phyloP scores from a whole-genome alignment of 2,113 vertebrate genomes.

The Grammomys dolichurus region DNA sequence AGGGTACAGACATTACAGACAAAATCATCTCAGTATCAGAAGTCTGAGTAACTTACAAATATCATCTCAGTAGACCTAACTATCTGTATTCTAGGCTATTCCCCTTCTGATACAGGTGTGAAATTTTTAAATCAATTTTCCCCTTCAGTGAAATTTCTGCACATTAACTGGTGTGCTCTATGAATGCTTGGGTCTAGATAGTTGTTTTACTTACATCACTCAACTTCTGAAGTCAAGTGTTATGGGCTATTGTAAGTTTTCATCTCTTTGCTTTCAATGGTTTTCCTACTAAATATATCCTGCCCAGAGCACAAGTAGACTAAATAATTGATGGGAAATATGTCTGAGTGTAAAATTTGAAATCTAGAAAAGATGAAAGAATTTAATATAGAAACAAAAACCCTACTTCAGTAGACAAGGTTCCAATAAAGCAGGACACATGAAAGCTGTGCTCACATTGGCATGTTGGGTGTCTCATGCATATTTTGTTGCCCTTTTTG shows the following conservation, averaged over 20 bases:
- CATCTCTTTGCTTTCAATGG: neutral
- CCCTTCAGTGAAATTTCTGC: neutral
- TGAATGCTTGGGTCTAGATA: neutral
- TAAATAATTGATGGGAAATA: constrained; percentile 37
- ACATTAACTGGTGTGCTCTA: neutral
- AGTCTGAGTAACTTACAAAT: neutral
- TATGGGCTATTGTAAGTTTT: neutral
- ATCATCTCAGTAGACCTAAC: neutral
- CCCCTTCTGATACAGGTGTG: neutral
- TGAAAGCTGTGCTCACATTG: neutral
- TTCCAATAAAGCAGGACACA: neutral
- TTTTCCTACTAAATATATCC: constrained; percentile 38
- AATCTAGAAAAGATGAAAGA: neutral
- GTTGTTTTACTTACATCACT: neutral
- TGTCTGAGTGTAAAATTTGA: neutral
- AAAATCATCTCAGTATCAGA: neutral
- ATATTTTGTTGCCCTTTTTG: neutral
- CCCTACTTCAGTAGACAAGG: neutral
- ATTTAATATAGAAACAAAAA: neutral
- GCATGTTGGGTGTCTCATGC: neutral
- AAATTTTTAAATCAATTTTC: neutral
- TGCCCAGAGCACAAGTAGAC: neutral
- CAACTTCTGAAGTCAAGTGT: neutral
- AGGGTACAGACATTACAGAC: neutral
- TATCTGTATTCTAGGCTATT: neutral